Evolutionary conservation across 2,797 vertebrate species (phyloP).

Genomic region (Acridotheres tristis): DNA sequence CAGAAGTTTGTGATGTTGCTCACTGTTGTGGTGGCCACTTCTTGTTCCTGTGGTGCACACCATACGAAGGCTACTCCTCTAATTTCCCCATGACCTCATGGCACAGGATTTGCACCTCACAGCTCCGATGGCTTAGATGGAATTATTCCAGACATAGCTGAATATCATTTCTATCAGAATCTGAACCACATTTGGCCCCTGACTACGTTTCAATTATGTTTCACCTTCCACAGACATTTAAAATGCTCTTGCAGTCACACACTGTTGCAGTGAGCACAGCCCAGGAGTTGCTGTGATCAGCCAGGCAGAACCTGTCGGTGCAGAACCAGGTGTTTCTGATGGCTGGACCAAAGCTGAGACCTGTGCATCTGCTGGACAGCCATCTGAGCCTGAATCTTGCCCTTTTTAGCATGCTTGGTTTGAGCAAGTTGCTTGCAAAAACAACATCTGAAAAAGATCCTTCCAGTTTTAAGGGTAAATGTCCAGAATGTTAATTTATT

Average conservation of each 20-base stretch:
- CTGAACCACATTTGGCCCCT: neutral
- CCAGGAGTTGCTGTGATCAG: neutral
- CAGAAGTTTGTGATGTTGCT: neutral
- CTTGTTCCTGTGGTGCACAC: neutral
- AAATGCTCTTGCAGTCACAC: neutral
- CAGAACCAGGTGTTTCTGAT: neutral
- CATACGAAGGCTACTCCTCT: neutral
- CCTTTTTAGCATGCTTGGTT: neutral
- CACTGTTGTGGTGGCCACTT: neutral
- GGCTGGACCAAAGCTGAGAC: neutral
- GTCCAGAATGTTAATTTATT: neutral
- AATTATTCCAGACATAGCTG: neutral
- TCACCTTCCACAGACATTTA: neutral
- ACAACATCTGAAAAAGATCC: slow-evolving; percentile 16
- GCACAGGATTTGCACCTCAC: neutral
- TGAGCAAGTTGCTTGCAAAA: slow-evolving; percentile 4
- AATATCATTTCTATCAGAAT: neutral
- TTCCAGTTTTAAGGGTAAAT: neutral
- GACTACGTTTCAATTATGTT: neutral
- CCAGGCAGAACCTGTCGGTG: fast-evolving
- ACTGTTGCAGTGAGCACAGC: neutral
- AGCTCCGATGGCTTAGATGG: neutral
- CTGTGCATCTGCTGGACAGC: neutral
- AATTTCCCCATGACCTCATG: neutral
- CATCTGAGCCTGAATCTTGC: neutral